Conservation (phyloP, 2,797 vertebrate species). For the Graptemys geographica region DNA sequence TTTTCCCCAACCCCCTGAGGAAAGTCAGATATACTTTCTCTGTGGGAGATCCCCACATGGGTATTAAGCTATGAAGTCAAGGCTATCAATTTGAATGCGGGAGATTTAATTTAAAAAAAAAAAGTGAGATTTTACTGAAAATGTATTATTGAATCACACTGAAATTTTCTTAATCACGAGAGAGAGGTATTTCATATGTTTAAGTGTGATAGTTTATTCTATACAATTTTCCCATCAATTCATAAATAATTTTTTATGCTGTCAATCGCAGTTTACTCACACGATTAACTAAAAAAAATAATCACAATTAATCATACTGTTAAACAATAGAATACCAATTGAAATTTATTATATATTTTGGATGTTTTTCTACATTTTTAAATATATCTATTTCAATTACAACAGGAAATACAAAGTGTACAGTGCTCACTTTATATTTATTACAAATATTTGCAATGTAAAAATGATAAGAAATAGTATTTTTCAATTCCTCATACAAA, state of each 20-base stretch:
- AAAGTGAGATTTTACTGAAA: accelerated
- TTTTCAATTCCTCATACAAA: no score
- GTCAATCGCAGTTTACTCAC: no score
- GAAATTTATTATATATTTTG: no score
- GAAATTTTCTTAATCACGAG: background rate
- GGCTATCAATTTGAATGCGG: background rate
- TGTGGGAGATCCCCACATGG: accelerated
- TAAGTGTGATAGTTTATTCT: accelerated
- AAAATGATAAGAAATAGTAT: no score
- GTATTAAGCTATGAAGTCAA: background rate
- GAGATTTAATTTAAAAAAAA: background rate
- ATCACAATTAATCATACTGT: no score
- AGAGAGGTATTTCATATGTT: background rate
- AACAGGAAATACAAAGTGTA: no score
- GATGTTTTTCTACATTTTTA: no score
- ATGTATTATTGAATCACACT: background rate
- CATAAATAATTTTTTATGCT: background rate
- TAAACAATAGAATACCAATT: no score
- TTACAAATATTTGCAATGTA: no score
- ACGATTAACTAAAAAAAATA: no score
- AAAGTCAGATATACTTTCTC: background rate
- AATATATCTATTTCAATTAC: no score
- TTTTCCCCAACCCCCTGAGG: background rate
- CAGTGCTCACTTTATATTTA: no score
- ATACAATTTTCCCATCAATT: background rate